Evolutionary conservation across 2,113 vertebrate species (phyloP).

Genomic region (Phasianus colchicus): DNA sequence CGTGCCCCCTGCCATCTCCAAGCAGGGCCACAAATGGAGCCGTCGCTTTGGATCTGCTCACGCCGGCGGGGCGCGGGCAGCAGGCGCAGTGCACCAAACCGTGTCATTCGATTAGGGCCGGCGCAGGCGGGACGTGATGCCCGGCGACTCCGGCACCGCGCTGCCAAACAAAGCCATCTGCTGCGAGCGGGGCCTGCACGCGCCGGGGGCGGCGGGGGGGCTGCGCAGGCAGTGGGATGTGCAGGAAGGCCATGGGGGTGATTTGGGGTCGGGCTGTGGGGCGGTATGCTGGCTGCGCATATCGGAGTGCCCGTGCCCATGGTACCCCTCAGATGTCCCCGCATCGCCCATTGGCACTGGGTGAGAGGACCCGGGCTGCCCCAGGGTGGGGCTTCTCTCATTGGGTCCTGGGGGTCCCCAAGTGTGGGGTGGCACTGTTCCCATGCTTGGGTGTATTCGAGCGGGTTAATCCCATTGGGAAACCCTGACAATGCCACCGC

Average conservation of each 20-base stretch:
- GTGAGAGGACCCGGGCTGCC: not conserved
- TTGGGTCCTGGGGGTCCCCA: not conserved
- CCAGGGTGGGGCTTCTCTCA: not conserved
- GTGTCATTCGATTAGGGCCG: slow-evolving; percentile 77
- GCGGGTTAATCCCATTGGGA: not conserved
- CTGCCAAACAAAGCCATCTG: slow-evolving; percentile 76
- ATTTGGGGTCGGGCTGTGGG: not conserved
- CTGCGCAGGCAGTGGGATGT: not conserved
- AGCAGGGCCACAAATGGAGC: slow-evolving; percentile 41
- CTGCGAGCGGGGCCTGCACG: slow-evolving; percentile 35
- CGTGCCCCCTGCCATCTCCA: not conserved
- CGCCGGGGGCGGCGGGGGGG: slow-evolving; percentile 1
- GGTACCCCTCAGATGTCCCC: not conserved
- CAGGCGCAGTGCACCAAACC: slow-evolving; percentile 72
- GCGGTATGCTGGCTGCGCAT: accelerated
- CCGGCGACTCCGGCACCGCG: slow-evolving; percentile 26
- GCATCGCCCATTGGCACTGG: not conserved
- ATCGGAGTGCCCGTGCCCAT: accelerated
- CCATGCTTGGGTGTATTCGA: not conserved
- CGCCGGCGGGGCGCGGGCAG: slow-evolving; percentile 56
- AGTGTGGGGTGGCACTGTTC: not conserved
- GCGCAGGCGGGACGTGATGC: slow-evolving; percentile 68
- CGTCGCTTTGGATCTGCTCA: slow-evolving; percentile 48
- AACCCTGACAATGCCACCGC: slow-evolving; percentile 9
- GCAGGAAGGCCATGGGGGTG: accelerated